Base-by-base conservation (phyloP, 2,888 invertebrate species). In the Pterostichus madidus region DNA sequence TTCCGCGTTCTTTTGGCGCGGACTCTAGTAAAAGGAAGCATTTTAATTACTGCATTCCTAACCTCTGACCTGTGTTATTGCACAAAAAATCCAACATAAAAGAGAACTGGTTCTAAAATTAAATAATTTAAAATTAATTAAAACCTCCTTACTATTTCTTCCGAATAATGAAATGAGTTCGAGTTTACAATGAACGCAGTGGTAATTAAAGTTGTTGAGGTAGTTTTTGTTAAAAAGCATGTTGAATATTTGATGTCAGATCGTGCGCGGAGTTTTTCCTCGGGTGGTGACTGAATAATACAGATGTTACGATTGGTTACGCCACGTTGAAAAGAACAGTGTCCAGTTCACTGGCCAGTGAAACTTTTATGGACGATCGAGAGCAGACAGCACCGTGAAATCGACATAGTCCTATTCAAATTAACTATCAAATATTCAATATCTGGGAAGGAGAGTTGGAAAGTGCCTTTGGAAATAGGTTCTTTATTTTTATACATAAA, bases 401-500 rank as follows among this genome's bases (percentile, higher is more conserved):
- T 75, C 73, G 73, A 75, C 49, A 75, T 49, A 46, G 46, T 32
- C 8, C 75, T 13, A 75, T 75, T 75, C 75, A 75, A 75, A 75
- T 75, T 75, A 75, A 49, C 52, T 13, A 75, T 75, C 75, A 75
- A 75, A 75, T 75, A 75, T 75, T 75, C 32, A 75, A 64, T n/a
- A n/a, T 17, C 17, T 5, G 3, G 24, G 24, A 24, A 24, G 24
- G 1, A 24, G 24, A 24, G 2, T 24, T 24, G 2, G 13, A 53
- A 15, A 53, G 17, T 53, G 53, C 15, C 53, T 10, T 17, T 15
- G n/a, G 11, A 49, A 49, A 8, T 5, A n/a, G 17, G 10, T 35
- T 32, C 35, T 31, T 44, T 44, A 35, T 31, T 68, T 68, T 35
- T 68, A 39, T 68, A 0, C 7, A n/a, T 4, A 32, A 68, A 35